Evolutionary conservation across 2,113 vertebrate genomes (phyloP).

Genomic region (Epinephelus moara): DNA sequence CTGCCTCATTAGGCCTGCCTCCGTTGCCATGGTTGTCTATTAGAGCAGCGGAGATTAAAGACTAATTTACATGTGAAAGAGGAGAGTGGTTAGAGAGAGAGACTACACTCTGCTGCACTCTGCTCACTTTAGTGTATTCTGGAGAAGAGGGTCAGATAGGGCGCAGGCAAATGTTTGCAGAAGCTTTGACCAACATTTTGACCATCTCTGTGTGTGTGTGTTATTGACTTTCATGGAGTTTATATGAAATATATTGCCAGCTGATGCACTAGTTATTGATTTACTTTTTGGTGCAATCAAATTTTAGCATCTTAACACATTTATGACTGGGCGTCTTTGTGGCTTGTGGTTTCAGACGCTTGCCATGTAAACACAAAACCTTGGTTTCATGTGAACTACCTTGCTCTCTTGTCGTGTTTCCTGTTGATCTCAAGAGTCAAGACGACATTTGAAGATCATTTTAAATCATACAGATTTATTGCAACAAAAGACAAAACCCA

Average conservation of each 20-base stretch:
- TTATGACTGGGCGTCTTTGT: slow-evolving; percentile 5
- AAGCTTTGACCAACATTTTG: slow-evolving; percentile 60
- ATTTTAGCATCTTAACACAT: slow-evolving; percentile 2
- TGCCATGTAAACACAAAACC: background rate
- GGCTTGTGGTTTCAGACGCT: slow-evolving; percentile 44
- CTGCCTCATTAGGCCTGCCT: slow-evolving; percentile 81
- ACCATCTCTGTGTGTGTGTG: slow-evolving; percentile 13
- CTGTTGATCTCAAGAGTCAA: slow-evolving; percentile 28
- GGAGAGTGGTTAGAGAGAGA: slow-evolving; percentile 53
- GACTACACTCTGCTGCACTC: slow-evolving; percentile 50
- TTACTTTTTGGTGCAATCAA: background rate
- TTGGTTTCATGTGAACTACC: background rate
- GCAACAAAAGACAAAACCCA: background rate
- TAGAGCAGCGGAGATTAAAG: slow-evolving; percentile 82
- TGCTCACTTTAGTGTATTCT: slow-evolving; percentile 58
- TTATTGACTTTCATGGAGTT: background rate
- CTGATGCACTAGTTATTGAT: background rate
- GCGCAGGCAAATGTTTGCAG: slow-evolving; percentile 62
- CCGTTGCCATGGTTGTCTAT: slow-evolving; percentile 85
- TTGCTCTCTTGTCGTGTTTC: slow-evolving; percentile 25
- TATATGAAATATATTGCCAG: background rate
- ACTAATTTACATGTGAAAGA: slow-evolving; percentile 85
- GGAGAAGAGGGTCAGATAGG: slow-evolving; percentile 63
- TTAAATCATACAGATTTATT: too few species aligned
- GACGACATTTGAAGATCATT: too few species aligned